Evolutionary conservation across 2,113 vertebrate genomes (phyloP), one percentile per base, ranked within the genome.

Genomic region (Aldabrachelys gigantea): DNA sequence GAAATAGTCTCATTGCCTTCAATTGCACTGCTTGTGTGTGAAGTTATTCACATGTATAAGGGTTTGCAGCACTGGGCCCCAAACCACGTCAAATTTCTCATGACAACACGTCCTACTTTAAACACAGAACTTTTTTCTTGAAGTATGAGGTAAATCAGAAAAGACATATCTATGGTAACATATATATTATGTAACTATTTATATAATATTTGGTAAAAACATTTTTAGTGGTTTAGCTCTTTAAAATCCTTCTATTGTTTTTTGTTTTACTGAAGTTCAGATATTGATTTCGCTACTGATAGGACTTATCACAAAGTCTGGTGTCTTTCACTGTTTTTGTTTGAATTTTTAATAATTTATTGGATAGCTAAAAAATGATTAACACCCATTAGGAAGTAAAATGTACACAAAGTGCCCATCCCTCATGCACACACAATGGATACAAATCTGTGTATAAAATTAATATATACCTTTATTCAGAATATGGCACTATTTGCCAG

Each of bases 41-140:
- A 79, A 92, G 84, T 91, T 88, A 92, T 19, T 95, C 56, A 84
- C 59, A 94, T 9, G 59, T 92, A 16, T 52, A 92, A 90, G 84
- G 13, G 83, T 82, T 89, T 76, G 90, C 76, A 91, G 31, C 22
- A 92, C 62, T 90, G 89, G 56, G 89, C 90, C 93, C 81, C 93
- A 93, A 96, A 94, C 80, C 53, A 54, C 90, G 91, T 96, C 80
- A 93, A 47, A 82, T 91, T 97, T 95, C 94, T 97, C 53, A 47
- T 76, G 94, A 91, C 8, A 1, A 54, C 85, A 89, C 59, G 93
- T 96, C 85, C 94, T 95, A 81, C 90, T 88, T 84, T 95, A 94
- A 54, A 92, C 4, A 69, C 16, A 89, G 59, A 91, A 90, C 56
- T 82, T 76, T 80, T 88, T 91, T 88, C 82, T 93, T 94, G 62